phyloP scores from a whole-genome alignment of 2,797 vertebrate species.

The Acipenser transmontanus region DNA sequence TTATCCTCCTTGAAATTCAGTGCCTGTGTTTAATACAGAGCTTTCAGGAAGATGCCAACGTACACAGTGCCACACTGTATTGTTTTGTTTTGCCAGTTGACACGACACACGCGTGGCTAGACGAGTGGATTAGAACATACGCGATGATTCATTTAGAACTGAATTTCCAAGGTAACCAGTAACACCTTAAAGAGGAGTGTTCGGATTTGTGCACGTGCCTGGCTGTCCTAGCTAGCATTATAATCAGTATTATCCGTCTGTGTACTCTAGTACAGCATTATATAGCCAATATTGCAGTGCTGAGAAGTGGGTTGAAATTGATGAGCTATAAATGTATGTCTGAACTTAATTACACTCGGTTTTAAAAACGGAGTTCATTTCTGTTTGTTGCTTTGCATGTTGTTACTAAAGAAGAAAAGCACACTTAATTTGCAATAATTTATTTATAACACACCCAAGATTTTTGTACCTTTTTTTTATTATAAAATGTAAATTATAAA shows the following conservation, averaged over 20 bases:
- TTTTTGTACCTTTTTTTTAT: constrained; percentile 33
- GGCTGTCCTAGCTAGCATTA: neutral
- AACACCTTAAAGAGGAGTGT: neutral
- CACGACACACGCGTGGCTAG: too few species aligned
- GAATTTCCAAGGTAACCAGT: neutral
- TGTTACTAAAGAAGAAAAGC: constrained; percentile 54
- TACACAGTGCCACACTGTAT: too few species aligned
- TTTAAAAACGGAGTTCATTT: constrained; percentile 34
- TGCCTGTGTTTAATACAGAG: neutral
- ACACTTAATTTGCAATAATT: constrained; percentile 79
- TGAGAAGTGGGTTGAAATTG: constrained; percentile 43
- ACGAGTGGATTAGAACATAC: neutral
- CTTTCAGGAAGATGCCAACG: neutral
- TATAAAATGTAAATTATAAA: too few species aligned
- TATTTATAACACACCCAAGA: constrained; percentile 53
- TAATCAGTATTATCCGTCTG: constrained; percentile 1
- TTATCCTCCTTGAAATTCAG: neutral
- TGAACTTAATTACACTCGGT: constrained; percentile 53
- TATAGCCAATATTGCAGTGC: constrained; percentile 49
- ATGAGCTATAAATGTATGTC: constrained; percentile 31
- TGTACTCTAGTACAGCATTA: constrained; percentile 8
- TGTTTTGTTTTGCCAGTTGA: too few species aligned
- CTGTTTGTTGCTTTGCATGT: constrained; percentile 56
- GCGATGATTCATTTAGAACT: neutral
- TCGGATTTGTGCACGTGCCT: neutral